Evolutionary conservation across 2,113 vertebrate species (phyloP).

Genomic region (Strigops habroptila): DNA sequence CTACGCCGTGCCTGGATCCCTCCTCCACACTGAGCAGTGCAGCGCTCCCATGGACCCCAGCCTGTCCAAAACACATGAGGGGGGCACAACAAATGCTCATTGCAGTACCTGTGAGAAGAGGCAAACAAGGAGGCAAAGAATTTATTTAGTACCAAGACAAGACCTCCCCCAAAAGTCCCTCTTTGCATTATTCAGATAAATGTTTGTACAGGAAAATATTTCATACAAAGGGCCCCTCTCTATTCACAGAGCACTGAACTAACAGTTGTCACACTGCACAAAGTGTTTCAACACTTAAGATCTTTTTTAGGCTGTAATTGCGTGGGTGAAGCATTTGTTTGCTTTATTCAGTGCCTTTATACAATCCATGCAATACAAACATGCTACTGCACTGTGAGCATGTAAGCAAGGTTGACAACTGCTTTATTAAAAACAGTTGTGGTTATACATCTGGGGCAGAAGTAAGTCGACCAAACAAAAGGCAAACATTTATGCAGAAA

Average conservation of each 20-base stretch:
- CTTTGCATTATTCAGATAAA: background rate
- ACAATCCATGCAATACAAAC: background rate
- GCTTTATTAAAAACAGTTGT: background rate
- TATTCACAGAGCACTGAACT: background rate
- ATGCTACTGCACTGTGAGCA: rapidly evolving
- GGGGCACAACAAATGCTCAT: constrained; percentile 92
- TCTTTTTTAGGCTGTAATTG: background rate
- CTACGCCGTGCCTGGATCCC: constrained; percentile 91
- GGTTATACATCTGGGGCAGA: background rate
- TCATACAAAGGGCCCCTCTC: background rate
- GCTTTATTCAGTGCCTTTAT: background rate
- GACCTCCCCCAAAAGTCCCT: background rate
- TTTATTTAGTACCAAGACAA: background rate
- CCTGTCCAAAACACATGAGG: constrained; percentile 94
- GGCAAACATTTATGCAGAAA: background rate
- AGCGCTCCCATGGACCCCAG: constrained; percentile 96
- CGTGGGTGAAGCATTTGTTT: background rate
- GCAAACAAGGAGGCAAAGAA: constrained; percentile 16
- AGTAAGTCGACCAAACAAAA: background rate
- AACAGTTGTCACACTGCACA: constrained; percentile 3
- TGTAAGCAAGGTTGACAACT: background rate
- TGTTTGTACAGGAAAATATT: constrained; percentile 16
- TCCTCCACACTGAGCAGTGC: constrained; percentile 91
- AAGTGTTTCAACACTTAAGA: background rate
- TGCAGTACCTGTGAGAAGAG: constrained; percentile 86